Base-by-base conservation (phyloP, 2,797 vertebrate genomes). In the Mormyrops boulengeri region DNA sequence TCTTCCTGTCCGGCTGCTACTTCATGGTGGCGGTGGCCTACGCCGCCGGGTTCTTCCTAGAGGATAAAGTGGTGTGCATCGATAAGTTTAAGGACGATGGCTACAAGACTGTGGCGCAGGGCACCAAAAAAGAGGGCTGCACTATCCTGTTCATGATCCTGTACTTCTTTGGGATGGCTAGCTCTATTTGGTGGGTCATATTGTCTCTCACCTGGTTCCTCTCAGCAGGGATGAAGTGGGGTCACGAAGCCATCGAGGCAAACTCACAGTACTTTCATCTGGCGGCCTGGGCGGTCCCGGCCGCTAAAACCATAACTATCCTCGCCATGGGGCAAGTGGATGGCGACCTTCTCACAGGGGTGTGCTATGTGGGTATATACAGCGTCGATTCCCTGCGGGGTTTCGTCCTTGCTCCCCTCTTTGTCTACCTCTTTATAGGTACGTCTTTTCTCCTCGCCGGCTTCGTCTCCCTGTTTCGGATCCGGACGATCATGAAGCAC, bases 161-260 rank as follows among this genome's bases (percentile, higher is more conserved):
- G 38, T 98, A 99, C 93, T 99, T 98, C 91, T 99, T 98, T 0
- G 95, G 97, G 91, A 98, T 98, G 98, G 97, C 98, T 90, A 97
- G 97, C 93, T 97, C 97, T 90, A 96, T 97, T 92, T 99, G 98
- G 98, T 98, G 98, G 98, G 97, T 99, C 86, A 95, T 99, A 89
- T 94, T 99, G 84, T 97, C 97, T 0, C 96, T 99, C 88, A 97
- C 97, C 26, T 99, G 98, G 98, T 99, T 99, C 93, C 95, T 99
- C 91, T 97, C 98, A 0, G 97, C 98, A 0, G 97, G 97, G 85
- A 97, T 97, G 97, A 98, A 98, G 91, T 99, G 98, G 98, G 97
- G 98, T 66, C 97, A 97, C 0, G 98, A 99, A 90, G 98, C 98
- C 92, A 97, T 99, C 0, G 97, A 98, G 92, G 97, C 97, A 87